Conservation (phyloP, 1,140 invertebrate genomes). For the Ceratoteleas bidentatus region DNA sequence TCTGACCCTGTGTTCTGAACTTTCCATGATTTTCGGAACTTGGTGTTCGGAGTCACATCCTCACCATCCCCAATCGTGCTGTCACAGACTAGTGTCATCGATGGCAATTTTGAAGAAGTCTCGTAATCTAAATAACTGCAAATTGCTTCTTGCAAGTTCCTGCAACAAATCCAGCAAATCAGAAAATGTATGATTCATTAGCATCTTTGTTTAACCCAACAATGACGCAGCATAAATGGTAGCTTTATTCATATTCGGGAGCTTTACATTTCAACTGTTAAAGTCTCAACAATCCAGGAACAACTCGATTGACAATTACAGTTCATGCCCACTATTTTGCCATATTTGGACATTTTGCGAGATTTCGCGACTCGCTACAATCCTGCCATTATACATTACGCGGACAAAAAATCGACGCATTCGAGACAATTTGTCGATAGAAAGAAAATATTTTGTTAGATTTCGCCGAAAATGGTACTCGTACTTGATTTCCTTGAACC, state of each 20-base stretch:
- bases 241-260: no score
- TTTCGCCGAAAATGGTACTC: no score
- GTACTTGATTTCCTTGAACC: no score
- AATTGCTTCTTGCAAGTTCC: slow-evolving; percentile 97
- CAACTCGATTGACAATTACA: no score
- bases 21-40: slow-evolving; percentile 90
- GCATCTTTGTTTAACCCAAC: not conserved
- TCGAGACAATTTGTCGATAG: no score
- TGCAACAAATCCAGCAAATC: slow-evolving; percentile 77
- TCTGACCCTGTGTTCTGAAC: slow-evolving; percentile 90
- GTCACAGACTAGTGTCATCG: slow-evolving; percentile 90
- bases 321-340: no score
- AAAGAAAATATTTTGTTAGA: no score
- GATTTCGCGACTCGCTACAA: no score
- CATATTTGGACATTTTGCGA: not conserved
- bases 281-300: no score
- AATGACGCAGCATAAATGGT: not conserved
- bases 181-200: not conserved
- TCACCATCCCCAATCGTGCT: slow-evolving; percentile 89
- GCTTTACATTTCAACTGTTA: no score
- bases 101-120: slow-evolving; percentile 85
- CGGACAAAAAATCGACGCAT: no score
- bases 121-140: slow-evolving; percentile 97
- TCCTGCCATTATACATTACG: no score
- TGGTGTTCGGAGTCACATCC: slow-evolving; percentile 87